Evolutionary conservation across 2,797 vertebrate species (phyloP), one percentile per base, ranked within the genome.

Genomic region (Thamnophis elegans): DNA sequence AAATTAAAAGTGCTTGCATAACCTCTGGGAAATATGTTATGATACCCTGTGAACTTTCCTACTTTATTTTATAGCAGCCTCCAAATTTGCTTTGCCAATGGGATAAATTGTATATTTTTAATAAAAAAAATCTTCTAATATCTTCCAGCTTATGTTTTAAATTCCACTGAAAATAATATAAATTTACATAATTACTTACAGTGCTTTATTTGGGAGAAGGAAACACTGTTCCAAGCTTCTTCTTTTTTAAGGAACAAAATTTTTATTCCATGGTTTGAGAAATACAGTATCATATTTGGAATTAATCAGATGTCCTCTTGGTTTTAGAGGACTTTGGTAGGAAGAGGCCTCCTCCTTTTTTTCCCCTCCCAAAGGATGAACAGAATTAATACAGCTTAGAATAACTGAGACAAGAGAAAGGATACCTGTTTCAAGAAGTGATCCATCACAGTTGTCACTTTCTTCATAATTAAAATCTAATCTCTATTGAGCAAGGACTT

Each of bases 381-480:
- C 87, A 95, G 93, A 95, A 94, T 93, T 59, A 94, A 51, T 51
- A 62, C 28, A 0, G 0, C 42, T 87, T 95, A 90, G 42, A 95
- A 93, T 54, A 94, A 87, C 85, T 5, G 53, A 92, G 26, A 85
- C 36, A 87, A 88, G 58, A 25, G 6, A 94, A 93, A 95, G 94
- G 14, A 90, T 53, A 91, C 85, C 90, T 58, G 65, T 92, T 95
- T 94, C 9, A 51, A 95, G 96, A 93, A 90, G 25, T 20, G 90
- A 92, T 94, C 96, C 92, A 89, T 96, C 89, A 85, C n/a, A 94
- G 54, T n/a, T 93, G 28, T 91, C 54, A 85, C 92, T 96, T 96
- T 92, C 90, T 93, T 96, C 25, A 42, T 93, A 95, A 95, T 96
- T 97, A 96, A 96, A 96, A 93, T 94, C 65, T 93, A 85, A 95